These are phyloP conservation scores for Rhodeus uyekii DNA, from an alignment of 2,797 vertebrate genomes.

Conservation along the genomic window DNA sequence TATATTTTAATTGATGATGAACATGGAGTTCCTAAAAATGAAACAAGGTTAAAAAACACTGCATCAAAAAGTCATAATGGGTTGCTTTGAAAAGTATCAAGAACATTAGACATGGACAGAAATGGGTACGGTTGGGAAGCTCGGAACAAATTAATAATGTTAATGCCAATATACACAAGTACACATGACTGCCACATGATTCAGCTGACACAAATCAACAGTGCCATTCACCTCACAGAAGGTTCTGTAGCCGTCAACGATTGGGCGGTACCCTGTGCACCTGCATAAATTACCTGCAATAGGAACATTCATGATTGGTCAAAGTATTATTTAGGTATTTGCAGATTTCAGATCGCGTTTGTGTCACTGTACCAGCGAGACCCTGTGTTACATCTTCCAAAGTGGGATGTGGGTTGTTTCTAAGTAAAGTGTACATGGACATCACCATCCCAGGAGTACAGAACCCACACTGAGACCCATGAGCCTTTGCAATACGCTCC, in stretches of 20 bases:
- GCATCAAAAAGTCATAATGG: not conserved
- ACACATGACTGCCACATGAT: not conserved
- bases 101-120: not conserved
- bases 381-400: constrained; percentile 80
- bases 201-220: not conserved
- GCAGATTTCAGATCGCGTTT: not conserved
- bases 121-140: not conserved
- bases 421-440: constrained; percentile 88
- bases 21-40: not conserved
- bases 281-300: constrained; percentile 77
- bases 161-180: too few species aligned
- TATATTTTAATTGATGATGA: not conserved
- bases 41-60: not conserved
- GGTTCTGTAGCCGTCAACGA: constrained; percentile 75
- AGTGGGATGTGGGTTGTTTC: constrained; percentile 79
- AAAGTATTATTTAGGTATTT: not conserved
- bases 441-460: constrained; percentile 95
- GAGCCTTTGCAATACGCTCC: constrained; percentile 88
- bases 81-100: not conserved
- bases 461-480: constrained; percentile 92
- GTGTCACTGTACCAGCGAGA: constrained; percentile 71
- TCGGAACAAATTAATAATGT: not conserved
- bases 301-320: not conserved
- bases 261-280: constrained; percentile 78
- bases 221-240: constrained; percentile 71